phyloP scores from a whole-genome alignment of 2,113 vertebrate species.

The Petrocephalus microphthalmus region DNA sequence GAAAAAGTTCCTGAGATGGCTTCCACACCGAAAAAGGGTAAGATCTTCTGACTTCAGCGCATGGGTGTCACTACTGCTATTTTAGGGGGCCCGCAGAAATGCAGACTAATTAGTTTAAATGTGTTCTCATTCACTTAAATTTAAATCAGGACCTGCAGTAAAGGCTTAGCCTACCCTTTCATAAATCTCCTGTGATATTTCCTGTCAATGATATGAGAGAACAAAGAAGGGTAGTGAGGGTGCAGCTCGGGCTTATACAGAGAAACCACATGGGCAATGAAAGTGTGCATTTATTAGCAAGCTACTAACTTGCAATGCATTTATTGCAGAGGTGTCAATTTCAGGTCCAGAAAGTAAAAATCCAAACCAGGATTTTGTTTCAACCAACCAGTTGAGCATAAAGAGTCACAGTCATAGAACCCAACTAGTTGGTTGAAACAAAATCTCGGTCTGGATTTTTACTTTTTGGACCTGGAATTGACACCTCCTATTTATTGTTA shows the following conservation, averaged over 20 bases:
- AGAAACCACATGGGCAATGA: neutral
- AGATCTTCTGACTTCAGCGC: neutral
- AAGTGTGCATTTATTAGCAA: neutral
- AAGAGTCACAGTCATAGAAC: too few species aligned
- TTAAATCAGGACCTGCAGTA: neutral
- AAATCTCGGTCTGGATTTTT: too few species aligned
- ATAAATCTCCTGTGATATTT: neutral
- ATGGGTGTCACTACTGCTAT: neutral
- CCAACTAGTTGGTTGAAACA: too few species aligned
- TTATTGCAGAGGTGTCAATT: too few species aligned
- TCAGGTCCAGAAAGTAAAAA: too few species aligned
- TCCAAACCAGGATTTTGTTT: too few species aligned
- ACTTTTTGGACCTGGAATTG: too few species aligned
- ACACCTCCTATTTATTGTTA: too few species aligned
- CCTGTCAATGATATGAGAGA: neutral
- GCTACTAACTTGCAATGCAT: neutral
- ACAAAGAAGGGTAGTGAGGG: neutral
- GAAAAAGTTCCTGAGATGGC: slow-evolving; percentile 44
- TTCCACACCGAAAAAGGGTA: slow-evolving; percentile 59
- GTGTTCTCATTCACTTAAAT: neutral
- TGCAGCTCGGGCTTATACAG: neutral
- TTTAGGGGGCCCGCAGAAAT: neutral
- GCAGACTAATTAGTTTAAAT: neutral
- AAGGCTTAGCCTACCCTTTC: neutral
- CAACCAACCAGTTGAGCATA: too few species aligned